Evolutionary conservation across 2,888 invertebrate genomes (phyloP).

Genomic region (Brachyptera risi): DNA sequence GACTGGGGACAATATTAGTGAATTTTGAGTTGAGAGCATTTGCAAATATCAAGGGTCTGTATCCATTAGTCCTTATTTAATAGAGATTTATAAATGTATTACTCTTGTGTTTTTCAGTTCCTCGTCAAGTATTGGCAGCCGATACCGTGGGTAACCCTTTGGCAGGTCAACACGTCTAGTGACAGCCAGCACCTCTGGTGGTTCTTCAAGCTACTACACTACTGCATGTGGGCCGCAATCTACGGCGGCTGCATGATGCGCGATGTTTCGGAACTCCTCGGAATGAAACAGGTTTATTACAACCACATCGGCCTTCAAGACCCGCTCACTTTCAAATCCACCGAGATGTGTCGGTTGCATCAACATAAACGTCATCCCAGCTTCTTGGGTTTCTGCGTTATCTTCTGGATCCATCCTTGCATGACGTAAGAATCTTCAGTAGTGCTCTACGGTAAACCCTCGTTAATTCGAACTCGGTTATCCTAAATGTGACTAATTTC

Average conservation of each 20-base stretch:
- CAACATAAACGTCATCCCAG: conserved; percentile 60
- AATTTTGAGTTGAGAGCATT: no score
- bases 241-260: conserved; percentile 53
- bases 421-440: conserved; percentile 49
- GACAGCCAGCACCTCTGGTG: no score
- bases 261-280: conserved; percentile 57
- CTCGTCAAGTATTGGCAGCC: conserved; percentile 49
- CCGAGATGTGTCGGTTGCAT: conserved; percentile 50
- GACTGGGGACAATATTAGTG: no score
- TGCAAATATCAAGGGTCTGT: no score
- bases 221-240: not conserved
- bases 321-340: conserved; percentile 53
- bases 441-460: not conserved
- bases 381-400: conserved; percentile 52
- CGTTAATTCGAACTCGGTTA: no score
- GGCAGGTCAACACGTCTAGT: conserved; percentile 56
- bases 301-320: conserved; percentile 49
- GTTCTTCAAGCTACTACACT: not conserved
- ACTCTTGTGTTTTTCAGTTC: conserved; percentile 37
- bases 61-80: no score
- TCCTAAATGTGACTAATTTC: no score
- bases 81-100: not conserved
- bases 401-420: conserved; percentile 56
- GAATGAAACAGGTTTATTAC: conserved; percentile 60
- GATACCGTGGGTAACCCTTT: conserved; percentile 49